phyloP scores from a whole-genome alignment of 1,140 invertebrate species.

The Pseudomyrmex pallidus region DNA sequence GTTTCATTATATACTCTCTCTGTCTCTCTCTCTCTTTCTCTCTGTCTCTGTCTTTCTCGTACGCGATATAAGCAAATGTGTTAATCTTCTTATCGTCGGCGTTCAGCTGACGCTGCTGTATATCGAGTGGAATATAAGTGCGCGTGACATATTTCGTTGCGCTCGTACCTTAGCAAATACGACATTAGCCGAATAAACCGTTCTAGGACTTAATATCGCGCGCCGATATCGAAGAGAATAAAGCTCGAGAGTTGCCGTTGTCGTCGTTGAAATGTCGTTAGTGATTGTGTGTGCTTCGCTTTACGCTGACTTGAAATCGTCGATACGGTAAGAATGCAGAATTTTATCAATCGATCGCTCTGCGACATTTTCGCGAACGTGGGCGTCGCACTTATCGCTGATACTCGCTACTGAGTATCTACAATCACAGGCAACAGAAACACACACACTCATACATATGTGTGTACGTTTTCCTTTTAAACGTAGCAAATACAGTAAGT shows the following conservation, averaged over 20 bases:
- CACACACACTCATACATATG: too few species aligned
- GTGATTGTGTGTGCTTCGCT: not conserved
- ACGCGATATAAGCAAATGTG: constrained; percentile 38
- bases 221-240: constrained; percentile 50
- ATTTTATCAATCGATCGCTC: constrained; percentile 32
- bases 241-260: constrained; percentile 3
- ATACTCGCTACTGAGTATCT: not conserved
- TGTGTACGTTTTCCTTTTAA: too few species aligned
- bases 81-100: constrained; percentile 61
- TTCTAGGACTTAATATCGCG: constrained; percentile 54
- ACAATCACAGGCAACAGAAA: not conserved
- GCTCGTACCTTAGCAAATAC: constrained; percentile 41
- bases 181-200: constrained; percentile 59
- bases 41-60: not conserved
- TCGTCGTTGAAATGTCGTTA: constrained; percentile 58
- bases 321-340: constrained; percentile 18
- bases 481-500: too few species aligned
- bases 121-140: constrained; percentile 56
- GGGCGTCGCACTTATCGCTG: constrained; percentile 2
- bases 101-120: constrained; percentile 41
- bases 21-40: too few species aligned
- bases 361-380: constrained; percentile 3
- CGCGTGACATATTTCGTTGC: constrained; percentile 46
- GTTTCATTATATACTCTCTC: not conserved
- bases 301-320: constrained; percentile 29